Conservation (phyloP, 2,797 vertebrate genomes). For the Amphiprion clarkii region DNA sequence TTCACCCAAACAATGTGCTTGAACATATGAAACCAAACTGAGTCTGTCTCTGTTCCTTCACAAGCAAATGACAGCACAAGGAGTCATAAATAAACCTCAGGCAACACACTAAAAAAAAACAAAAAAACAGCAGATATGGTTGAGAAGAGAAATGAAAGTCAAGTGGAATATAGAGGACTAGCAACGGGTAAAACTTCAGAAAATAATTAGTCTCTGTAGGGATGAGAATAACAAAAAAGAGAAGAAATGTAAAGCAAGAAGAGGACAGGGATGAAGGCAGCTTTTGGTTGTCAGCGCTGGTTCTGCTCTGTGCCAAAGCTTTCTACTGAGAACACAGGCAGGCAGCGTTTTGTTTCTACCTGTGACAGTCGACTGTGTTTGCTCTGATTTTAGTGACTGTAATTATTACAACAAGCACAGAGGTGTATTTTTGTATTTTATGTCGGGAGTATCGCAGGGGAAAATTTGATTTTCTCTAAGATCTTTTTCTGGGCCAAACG, state of each 20-base stretch:
- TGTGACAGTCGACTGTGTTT: conserved; percentile 63
- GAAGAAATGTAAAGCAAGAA: conserved; percentile 20
- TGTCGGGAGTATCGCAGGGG: too few relatives aligned
- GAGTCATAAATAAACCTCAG: conserved; percentile 64
- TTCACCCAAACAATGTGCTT: background rate
- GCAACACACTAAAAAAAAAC: conserved; percentile 15
- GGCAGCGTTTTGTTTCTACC: conserved; percentile 43
- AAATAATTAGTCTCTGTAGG: conserved; percentile 84
- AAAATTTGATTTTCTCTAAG: background rate
- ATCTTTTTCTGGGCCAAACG: background rate
- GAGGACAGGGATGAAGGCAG: conserved; percentile 42
- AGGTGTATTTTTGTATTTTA: background rate
- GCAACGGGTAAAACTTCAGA: conserved; percentile 60
- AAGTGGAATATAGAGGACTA: conserved; percentile 64
- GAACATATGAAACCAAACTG: background rate
- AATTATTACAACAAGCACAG: conserved; percentile 52
- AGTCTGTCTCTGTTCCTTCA: conserved; percentile 27
- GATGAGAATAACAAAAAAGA: conserved; percentile 44
- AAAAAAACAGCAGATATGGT: conserved; percentile 16
- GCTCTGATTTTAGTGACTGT: conserved; percentile 33
- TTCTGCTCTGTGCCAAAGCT: conserved; percentile 38
- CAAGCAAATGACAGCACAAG: conserved; percentile 43
- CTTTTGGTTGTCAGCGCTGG: conserved; percentile 6
- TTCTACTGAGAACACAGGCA: conserved; percentile 53
- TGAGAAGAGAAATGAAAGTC: conserved; percentile 47